Conservation (phyloP, 37 sponge, comb jelly and placozoan species). For the Chondrilla cf. caribensis region DNA sequence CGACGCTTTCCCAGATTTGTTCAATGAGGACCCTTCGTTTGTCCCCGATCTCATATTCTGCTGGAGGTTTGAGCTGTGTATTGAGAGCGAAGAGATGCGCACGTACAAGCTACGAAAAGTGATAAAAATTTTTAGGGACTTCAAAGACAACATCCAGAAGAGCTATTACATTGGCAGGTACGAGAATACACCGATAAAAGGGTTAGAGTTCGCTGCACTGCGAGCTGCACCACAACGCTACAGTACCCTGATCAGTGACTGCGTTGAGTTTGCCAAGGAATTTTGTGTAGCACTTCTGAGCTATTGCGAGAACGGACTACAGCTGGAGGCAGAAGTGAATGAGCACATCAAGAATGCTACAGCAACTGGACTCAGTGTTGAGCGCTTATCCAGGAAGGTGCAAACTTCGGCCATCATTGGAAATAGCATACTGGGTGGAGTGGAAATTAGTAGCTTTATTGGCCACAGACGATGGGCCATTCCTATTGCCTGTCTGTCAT, state of each 20-base stretch:
- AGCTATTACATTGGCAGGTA: slow-evolving; percentile 46
- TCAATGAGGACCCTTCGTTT: slow-evolving; percentile 14
- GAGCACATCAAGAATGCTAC: slow-evolving; percentile 3
- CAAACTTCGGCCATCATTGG: slow-evolving; percentile 16
- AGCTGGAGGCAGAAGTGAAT: background rate
- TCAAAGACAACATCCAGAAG: slow-evolving; percentile 21
- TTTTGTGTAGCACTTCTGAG: slow-evolving; percentile 53
- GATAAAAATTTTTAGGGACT: slow-evolving; percentile 34
- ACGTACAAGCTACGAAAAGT: slow-evolving; percentile 50
- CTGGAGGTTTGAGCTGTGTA: slow-evolving; percentile 56
- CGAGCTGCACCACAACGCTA: slow-evolving; percentile 61
- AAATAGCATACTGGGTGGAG: slow-evolving; percentile 20
- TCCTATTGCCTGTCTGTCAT: background rate
- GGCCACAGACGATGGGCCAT: background rate
- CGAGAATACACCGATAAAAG: slow-evolving; percentile 6
- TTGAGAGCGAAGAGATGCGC: slow-evolving; percentile 21
- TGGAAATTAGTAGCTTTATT: slow-evolving; percentile 23
- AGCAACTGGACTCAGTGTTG: slow-evolving; percentile 34
- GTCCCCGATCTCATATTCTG: slow-evolving; percentile 34
- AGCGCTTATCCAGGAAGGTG: slow-evolving; percentile 21
- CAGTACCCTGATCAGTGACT: slow-evolving; percentile 48
- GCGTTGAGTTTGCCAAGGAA: slow-evolving; percentile 64
- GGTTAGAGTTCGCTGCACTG: slow-evolving; percentile 54
- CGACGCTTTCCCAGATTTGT: background rate
- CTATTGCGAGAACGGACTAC: slow-evolving; percentile 22